phyloP scores from a whole-genome alignment of 2,113 vertebrate species.

The Pachypanchax playfairii region DNA sequence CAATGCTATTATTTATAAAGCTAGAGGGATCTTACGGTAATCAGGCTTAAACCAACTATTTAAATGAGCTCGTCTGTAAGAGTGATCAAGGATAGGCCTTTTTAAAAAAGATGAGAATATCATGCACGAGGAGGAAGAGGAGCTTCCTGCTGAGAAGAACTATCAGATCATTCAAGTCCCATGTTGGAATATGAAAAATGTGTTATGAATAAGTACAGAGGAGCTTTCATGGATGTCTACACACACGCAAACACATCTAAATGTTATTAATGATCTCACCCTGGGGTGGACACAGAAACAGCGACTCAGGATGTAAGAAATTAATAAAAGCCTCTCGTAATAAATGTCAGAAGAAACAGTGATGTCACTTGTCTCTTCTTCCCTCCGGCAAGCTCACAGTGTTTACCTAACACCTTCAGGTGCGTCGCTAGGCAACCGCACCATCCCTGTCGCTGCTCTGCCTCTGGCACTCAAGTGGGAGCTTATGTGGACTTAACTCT shows the following conservation, averaged over 20 bases:
- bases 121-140: conserved; percentile 26
- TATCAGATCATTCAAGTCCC: conserved; percentile 35
- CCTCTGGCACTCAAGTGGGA: conserved; percentile 76
- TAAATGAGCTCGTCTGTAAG: conserved; percentile 32
- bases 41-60: conserved; percentile 41
- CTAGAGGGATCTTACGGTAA: conserved; percentile 46
- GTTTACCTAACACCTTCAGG: conserved; percentile 77
- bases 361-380: conserved; percentile 47
- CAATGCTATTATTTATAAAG: conserved; percentile 31
- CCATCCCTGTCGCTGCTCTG: conserved; percentile 68
- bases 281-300: conserved; percentile 22
- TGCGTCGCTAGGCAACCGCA: conserved; percentile 79
- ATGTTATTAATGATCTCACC: conserved; percentile 38
- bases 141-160: conserved; percentile 33
- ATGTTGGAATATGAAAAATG: conserved; percentile 44
- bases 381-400: conserved; percentile 66
- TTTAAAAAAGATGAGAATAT: conserved; percentile 36
- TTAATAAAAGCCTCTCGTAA: conserved; percentile 43
- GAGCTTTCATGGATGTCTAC: neutral
- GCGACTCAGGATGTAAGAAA: conserved; percentile 47
- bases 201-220: neutral
- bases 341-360: conserved; percentile 43
- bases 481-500: conserved; percentile 79
- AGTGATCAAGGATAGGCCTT: conserved; percentile 45
- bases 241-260: conserved; percentile 13